Conservation (phyloP, 2,888 invertebrate genomes). For the Dugesia japonica region DNA sequence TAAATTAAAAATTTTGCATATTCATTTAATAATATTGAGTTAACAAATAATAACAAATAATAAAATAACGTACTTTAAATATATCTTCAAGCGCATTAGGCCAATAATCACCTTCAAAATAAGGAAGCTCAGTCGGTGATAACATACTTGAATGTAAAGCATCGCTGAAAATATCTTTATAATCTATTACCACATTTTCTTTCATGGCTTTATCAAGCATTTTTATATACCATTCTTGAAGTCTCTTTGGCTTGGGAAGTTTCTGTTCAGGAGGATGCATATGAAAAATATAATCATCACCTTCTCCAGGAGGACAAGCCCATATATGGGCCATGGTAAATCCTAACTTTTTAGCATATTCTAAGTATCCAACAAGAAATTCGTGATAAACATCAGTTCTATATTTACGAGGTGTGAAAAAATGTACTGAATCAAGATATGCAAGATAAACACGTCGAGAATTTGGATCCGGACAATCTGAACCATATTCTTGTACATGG, state of each 20-base stretch:
- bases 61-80: constrained; percentile 58
- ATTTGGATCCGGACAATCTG: constrained; percentile 81
- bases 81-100: constrained; percentile 97
- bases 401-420: constrained; percentile 88
- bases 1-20: neutral
- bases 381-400: constrained; percentile 97
- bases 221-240: constrained; percentile 99
- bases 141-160: constrained; percentile 60
- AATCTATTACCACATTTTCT: constrained; percentile 91
- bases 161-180: constrained; percentile 55
- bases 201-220: constrained; percentile 90
- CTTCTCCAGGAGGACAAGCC: constrained; percentile 99
- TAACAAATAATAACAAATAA: neutral
- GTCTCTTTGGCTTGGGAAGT: constrained; percentile 93
- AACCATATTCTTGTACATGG: constrained; percentile 99
- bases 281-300: constrained; percentile 99
- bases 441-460: constrained; percentile 76
- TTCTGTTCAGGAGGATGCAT: constrained; percentile 98
- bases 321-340: constrained; percentile 99
- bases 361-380: constrained; percentile 89
- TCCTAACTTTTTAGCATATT: constrained; percentile 90
- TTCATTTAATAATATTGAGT: neutral
- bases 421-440: constrained; percentile 95
- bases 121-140: constrained; percentile 46
- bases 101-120: constrained; percentile 74